Evolutionary conservation across 2,888 invertebrate species (phyloP).

Genomic region (Flabesymbios commensalis): DNA sequence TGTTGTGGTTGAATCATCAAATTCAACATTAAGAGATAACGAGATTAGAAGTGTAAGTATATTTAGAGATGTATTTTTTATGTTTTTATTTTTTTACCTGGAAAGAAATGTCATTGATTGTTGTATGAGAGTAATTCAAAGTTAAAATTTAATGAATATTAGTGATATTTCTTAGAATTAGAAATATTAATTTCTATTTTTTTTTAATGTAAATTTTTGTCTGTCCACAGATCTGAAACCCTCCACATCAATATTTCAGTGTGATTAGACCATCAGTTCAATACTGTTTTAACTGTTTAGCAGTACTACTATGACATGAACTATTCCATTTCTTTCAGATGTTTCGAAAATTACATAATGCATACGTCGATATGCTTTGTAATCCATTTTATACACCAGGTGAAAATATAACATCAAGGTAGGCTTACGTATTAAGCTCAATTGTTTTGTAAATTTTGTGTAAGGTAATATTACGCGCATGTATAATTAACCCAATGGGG

Average conservation of each 20-base stretch:
- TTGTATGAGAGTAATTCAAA: too few relatives aligned
- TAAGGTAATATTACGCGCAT: too few relatives aligned
- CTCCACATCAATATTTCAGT: not conserved
- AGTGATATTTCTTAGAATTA: too few relatives aligned
- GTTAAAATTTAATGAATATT: too few relatives aligned
- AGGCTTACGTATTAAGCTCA: too few relatives aligned
- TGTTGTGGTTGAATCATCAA: slow-evolving; percentile 87
- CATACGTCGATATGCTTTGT: slow-evolving; percentile 92
- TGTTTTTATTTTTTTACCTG: not conserved
- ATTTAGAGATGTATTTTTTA: not conserved
- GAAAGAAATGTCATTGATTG: not conserved
- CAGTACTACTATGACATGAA: not conserved
- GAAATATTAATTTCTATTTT: too few relatives aligned
- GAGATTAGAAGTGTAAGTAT: slow-evolving; percentile 76
- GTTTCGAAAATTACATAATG: slow-evolving; percentile 86
- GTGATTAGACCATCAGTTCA: not conserved
- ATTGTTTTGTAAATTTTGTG: too few relatives aligned
- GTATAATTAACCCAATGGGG: too few relatives aligned
- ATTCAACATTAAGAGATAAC: slow-evolving; percentile 85
- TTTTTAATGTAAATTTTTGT: too few relatives aligned
- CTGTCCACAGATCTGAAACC: too few relatives aligned
- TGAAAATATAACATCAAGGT: slow-evolving; percentile 85
- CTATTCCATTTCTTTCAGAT: slow-evolving; percentile 65
- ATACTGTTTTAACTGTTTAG: too few relatives aligned
- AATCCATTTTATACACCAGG: slow-evolving; percentile 97